Percentiles rank a stretch among this genome's conserved stretches.
These are phyloP conservation scores for Romanogobio albipinnatus DNA, from an alignment of 2,113 vertebrate species.

Conservation along the genomic window DNA sequence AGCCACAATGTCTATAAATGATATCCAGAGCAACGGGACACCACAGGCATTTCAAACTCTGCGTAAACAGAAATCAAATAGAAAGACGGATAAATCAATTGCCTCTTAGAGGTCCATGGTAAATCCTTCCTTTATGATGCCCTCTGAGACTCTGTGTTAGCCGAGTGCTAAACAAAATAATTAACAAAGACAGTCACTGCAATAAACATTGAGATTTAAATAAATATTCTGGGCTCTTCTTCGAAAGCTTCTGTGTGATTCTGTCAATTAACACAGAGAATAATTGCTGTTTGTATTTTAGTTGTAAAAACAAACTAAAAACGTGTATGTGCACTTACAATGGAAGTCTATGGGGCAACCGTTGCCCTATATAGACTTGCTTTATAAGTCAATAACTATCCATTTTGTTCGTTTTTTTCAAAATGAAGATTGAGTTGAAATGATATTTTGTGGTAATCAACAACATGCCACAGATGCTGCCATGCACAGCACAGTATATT, in stretches of 20 bases:
- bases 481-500: not conserved
- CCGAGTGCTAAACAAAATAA: not conserved
- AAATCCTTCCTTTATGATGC: constrained; percentile 26
- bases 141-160: constrained; percentile 14
- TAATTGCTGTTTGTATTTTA: not conserved
- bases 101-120: not conserved
- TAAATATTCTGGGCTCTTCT: not conserved
- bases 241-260: not conserved
- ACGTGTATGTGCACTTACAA: not conserved
- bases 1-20: not conserved
- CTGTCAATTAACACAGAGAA: not conserved
- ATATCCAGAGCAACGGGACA: constrained; percentile 12
- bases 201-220: constrained; percentile 19
- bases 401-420: not conserved
- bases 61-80: constrained; percentile 24
- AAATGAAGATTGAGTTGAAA: not conserved
- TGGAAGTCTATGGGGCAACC: not conserved
- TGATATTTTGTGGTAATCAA: not conserved
- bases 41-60: not conserved
- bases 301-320: not conserved
- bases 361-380: not conserved
- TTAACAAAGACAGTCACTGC: not conserved
- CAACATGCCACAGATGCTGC: not conserved
- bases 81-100: constrained; percentile 5
- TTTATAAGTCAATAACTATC: not conserved